Conservation (phyloP, 2,888 invertebrate species). For the Pemphredon lugubris region DNA sequence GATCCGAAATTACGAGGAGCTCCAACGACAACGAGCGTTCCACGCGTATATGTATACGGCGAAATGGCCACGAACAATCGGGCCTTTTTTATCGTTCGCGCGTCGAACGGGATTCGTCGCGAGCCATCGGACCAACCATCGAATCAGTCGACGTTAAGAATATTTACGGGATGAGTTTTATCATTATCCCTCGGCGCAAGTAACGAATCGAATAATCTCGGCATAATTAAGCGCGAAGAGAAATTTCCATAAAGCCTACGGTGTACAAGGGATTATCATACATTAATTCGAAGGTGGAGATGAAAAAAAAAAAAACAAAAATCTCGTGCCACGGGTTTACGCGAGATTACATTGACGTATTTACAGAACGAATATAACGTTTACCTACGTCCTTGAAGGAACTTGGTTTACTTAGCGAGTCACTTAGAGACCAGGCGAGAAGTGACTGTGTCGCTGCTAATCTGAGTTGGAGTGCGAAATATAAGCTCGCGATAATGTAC, state of each 20-base stretch:
- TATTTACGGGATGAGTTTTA: too few relatives aligned
- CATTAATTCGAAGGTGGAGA: neutral
- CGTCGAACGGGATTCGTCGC: neutral
- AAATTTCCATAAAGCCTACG: too few relatives aligned
- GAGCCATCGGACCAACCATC: neutral
- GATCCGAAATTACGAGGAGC: conserved; percentile 56
- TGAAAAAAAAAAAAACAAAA: conserved; percentile 1
- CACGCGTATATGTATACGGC: conserved; percentile 15
- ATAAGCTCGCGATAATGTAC: conserved; percentile 59
- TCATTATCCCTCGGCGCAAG: too few relatives aligned
- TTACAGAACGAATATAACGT: conserved; percentile 53
- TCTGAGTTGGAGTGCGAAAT: conserved; percentile 56
- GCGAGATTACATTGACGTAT: conserved; percentile 22
- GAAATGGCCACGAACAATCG: neutral
- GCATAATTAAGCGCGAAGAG: too few relatives aligned
- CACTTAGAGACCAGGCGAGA: conserved; percentile 60
- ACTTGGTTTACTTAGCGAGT: conserved; percentile 62
- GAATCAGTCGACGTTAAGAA: too few relatives aligned
- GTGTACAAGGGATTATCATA: too few relatives aligned
- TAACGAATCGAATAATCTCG: too few relatives aligned
- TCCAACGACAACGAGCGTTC: conserved; percentile 45
- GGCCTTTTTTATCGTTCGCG: conserved; percentile 7
- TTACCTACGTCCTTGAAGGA: conserved; percentile 60
- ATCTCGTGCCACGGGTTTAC: neutral
- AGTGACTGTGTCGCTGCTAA: conserved; percentile 54